phyloP scores from a whole-genome alignment of 2,888 invertebrate species.

The Eupsilia transversa region DNA sequence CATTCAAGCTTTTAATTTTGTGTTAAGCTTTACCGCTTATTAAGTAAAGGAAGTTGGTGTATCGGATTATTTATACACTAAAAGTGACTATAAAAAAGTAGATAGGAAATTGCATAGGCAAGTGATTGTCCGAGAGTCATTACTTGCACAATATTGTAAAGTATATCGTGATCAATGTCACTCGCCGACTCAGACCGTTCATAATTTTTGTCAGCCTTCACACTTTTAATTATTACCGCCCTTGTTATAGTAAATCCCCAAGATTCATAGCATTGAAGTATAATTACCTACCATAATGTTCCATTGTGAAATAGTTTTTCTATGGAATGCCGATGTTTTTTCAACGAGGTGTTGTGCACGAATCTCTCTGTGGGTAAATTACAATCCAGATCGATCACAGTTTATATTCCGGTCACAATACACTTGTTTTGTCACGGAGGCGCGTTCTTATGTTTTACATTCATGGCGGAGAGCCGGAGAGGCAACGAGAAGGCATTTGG shows the following conservation, averaged over 20 bases:
- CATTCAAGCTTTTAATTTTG: slow-evolving; percentile 24
- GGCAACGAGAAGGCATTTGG: slow-evolving; percentile 22
- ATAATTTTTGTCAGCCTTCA: slow-evolving; percentile 75
- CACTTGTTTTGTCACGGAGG: slow-evolving; percentile 51
- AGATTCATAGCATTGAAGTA: slow-evolving; percentile 52
- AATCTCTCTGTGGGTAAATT: slow-evolving; percentile 43
- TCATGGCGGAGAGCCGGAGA: slow-evolving; percentile 42
- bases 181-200: slow-evolving; percentile 65
- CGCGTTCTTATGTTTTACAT: slow-evolving; percentile 52
- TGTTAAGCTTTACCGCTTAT: slow-evolving; percentile 39
- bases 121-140: slow-evolving; percentile 45
- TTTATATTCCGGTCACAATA: slow-evolving; percentile 64
- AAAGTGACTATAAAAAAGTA: slow-evolving; percentile 39
- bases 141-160: slow-evolving; percentile 56
- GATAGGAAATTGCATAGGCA: slow-evolving; percentile 37
- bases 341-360: slow-evolving; percentile 45
- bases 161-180: slow-evolving; percentile 66
- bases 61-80: slow-evolving; percentile 27
- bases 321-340: slow-evolving; percentile 30
- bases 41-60: slow-evolving; percentile 44
- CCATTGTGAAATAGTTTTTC: slow-evolving; percentile 55
- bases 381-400: slow-evolving; percentile 29
- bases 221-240: slow-evolving; percentile 58
- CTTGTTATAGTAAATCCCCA: slow-evolving; percentile 58
- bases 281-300: slow-evolving; percentile 53